Evolutionary conservation across 1,140 invertebrate genomes (phyloP).

Genomic region (Limonius californicus): DNA sequence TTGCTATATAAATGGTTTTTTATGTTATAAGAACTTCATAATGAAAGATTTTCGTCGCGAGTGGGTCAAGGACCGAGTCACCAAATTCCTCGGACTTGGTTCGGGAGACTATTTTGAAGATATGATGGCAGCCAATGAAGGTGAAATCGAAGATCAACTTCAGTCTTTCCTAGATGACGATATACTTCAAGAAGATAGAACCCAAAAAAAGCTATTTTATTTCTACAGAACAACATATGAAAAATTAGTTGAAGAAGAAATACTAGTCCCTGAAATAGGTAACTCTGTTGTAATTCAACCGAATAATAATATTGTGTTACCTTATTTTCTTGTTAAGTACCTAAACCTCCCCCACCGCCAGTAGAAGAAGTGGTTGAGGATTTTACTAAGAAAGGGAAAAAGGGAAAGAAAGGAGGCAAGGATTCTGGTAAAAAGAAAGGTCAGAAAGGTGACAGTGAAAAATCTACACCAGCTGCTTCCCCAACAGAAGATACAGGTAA

Average conservation of each 20-base stretch:
- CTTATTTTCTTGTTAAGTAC: too few species aligned
- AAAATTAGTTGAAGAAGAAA: conserved; percentile 49
- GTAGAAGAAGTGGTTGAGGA: too few species aligned
- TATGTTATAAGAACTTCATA: too few species aligned
- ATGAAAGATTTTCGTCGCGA: conserved; percentile 45
- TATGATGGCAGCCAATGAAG: conserved; percentile 45
- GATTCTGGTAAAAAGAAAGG: too few species aligned
- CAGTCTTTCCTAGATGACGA: conserved; percentile 46
- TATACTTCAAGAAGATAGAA: conserved; percentile 36
- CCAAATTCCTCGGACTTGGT: conserved; percentile 44
- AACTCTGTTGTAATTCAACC: conserved; percentile 7
- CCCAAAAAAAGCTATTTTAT: conserved; percentile 44
- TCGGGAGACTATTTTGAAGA: conserved; percentile 46
- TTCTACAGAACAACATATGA: conserved; percentile 49
- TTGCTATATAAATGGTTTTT: too few species aligned
- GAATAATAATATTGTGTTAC: neutral
- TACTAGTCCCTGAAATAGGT: conserved; percentile 49
- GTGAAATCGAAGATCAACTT: conserved; percentile 44
- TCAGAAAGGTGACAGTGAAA: too few species aligned
- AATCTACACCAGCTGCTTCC: too few species aligned
- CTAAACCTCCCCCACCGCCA: too few species aligned
- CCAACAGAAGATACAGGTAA: too few species aligned
- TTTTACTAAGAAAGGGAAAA: too few species aligned
- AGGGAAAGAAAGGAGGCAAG: too few species aligned
- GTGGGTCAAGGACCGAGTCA: conserved; percentile 48